Evolutionary conservation across 2,797 vertebrate genomes (phyloP).

Genomic region (Valencia hispanica): DNA sequence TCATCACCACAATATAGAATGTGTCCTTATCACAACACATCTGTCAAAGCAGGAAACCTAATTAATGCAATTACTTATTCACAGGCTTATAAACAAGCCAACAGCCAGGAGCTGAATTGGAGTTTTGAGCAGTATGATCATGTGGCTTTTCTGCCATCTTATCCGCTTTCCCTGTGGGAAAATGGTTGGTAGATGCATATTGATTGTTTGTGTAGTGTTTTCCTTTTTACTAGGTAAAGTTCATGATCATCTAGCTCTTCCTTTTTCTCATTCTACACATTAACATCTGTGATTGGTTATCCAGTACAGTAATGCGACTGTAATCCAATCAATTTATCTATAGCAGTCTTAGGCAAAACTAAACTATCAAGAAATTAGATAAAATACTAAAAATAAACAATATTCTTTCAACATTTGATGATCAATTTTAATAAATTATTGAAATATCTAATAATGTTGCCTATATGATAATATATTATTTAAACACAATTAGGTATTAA

Average conservation of each 20-base stretch:
- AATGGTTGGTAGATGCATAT: not conserved
- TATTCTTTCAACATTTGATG: too few species aligned
- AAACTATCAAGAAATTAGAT: too few species aligned
- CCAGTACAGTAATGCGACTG: too few species aligned
- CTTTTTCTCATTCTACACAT: not conserved
- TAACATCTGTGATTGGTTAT: too few species aligned
- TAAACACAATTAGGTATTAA: too few species aligned
- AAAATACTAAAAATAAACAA: too few species aligned
- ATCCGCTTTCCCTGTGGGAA: not conserved
- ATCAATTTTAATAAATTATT: too few species aligned
- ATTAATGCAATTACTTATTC: conserved; percentile 1
- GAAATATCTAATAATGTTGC: too few species aligned
- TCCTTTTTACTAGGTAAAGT: not conserved
- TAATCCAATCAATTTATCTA: too few species aligned
- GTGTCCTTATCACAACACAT: not conserved
- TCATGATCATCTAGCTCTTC: not conserved
- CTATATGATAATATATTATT: too few species aligned
- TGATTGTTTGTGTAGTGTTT: not conserved
- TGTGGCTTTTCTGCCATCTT: not conserved
- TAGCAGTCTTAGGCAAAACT: too few species aligned
- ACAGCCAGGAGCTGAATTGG: not conserved
- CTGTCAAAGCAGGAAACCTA: not conserved
- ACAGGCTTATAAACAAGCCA: not conserved
- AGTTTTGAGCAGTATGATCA: not conserved
- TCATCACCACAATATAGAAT: not conserved